Base-by-base conservation (phyloP, 2,113 vertebrate species). In the Tragulus kanchil region DNA sequence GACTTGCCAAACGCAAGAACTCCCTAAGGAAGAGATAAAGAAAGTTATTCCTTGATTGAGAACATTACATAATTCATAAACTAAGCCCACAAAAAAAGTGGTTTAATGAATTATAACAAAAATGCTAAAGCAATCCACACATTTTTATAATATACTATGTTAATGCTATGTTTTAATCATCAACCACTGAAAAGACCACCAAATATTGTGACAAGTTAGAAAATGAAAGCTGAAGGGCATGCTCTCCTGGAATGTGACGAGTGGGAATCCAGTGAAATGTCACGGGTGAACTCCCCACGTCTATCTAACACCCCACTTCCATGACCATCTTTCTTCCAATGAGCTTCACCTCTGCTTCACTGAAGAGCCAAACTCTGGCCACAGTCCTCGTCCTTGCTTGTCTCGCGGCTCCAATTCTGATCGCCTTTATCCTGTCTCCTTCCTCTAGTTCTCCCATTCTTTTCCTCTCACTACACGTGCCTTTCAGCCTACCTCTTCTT, bases 1-100 rank as follows among this genome's bases (percentile, higher is more conserved):
- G 99, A 98, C 99, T 99, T 83, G 99, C 99, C 85, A 99, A 98
- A 58, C 99, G 99, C 45, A 99, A 98, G 98, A 99, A 99, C 98
- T 99, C 99, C 98, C 99, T 99, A 92, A 73, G 78, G 73, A 94
- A 96, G 28, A 98, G 50, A 96, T 13, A 93, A 96, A 58, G 25
- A 82, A 64, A 97, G 62, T 93, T 89, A 97, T 48, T 95, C n/a
- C 67, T 73, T 82, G 59, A 83, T 2, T 58, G 78, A 88, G 50
- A 93, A 28, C 31, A 86, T 78, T 69, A 87, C 0, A 36, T 64
- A 85, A 94, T 36, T 86, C 42, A 96, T 62, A 90, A 73, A 71
- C 19, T 12, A 62, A 91, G 64, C 14, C 71, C 3, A 67, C 19
- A n/a, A 82, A 88, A 65, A 61, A 48, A 12, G 15, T 31, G 26